Evolutionary conservation across 2,113 vertebrate species (phyloP).

Genomic region (Herpailurus yagouaroundi): DNA sequence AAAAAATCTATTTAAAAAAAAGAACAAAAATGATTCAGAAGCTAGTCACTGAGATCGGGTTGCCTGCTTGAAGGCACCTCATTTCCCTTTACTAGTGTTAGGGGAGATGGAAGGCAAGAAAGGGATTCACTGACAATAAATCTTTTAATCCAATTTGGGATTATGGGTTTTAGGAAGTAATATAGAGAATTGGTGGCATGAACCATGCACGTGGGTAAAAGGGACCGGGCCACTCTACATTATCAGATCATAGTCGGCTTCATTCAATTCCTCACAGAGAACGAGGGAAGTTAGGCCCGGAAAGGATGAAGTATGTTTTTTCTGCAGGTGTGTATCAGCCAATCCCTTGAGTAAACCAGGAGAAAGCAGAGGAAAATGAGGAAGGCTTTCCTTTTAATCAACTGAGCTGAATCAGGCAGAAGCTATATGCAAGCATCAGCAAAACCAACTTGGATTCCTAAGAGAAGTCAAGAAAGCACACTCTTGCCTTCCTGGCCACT

Average conservation of each 20-base stretch:
- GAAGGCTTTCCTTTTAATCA: not conserved
- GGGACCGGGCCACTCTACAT: not conserved
- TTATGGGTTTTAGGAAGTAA: conserved; percentile 46
- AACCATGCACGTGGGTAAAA: not conserved
- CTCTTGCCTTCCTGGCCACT: not conserved
- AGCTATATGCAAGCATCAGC: not conserved
- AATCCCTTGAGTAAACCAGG: not conserved
- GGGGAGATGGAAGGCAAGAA: not conserved
- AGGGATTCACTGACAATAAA: not conserved
- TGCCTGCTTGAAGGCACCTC: not conserved
- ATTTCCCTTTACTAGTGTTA: not conserved
- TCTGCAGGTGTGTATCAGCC: not conserved
- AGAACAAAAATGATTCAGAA: not conserved
- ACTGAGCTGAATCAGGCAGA: not conserved
- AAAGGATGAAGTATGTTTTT: not conserved
- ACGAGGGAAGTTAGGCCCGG: not conserved
- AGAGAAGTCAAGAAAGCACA: not conserved
- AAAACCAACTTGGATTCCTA: not conserved
- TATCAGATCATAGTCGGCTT: not conserved
- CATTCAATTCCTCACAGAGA: not conserved
- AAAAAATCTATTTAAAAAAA: not conserved
- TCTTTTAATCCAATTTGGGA: conserved; percentile 35
- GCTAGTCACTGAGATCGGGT: not conserved
- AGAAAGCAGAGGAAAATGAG: not conserved
- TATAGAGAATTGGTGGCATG: not conserved